Evolutionary conservation across 1,140 invertebrate genomes (phyloP).

Genomic region (Diachasmimorpha longicaudata): DNA sequence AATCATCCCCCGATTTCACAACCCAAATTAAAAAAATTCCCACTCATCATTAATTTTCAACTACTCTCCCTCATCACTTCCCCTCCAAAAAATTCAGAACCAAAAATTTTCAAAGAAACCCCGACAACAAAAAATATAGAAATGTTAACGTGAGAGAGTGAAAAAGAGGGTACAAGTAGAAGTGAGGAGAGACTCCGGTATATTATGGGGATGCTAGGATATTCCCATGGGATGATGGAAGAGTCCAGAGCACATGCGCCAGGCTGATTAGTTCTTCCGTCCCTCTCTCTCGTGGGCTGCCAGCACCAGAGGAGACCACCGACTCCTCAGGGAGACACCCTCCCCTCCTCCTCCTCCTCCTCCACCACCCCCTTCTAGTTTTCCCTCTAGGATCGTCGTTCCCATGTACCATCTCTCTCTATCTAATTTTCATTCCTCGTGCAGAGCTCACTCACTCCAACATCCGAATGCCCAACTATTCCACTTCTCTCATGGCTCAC

Average conservation of each 20-base stretch:
- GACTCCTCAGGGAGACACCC: conserved; percentile 49
- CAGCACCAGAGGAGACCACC: conserved; percentile 54
- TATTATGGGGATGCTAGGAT: conserved; percentile 54
- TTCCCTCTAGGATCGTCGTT: conserved; percentile 1
- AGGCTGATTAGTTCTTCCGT: conserved; percentile 56
- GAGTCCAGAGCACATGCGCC: conserved; percentile 55
- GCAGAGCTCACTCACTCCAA: conserved; percentile 16
- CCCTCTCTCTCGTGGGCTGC: conserved; percentile 46
- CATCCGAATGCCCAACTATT: not conserved
- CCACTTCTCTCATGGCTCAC: conserved; percentile 4
- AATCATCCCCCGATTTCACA: no score
- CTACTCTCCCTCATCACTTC: no score
- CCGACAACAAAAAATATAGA: conserved; percentile 13
- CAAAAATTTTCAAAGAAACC: no score
- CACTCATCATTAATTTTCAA: no score
- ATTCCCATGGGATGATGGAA: conserved; percentile 48
- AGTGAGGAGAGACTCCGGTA: conserved; percentile 33
- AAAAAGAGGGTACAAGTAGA: not conserved
- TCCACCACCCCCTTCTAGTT: conserved; percentile 32
- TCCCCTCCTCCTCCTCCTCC: conserved; percentile 22
- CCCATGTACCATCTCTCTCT: not conserved
- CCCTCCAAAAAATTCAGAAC: not conserved
- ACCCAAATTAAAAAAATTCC: no score
- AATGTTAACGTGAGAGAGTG: conserved; percentile 2
- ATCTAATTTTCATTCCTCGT: conserved; percentile 3